Base-by-base conservation (phyloP, 2,113 vertebrate genomes). In the Ptilonorhynchus violaceus region DNA sequence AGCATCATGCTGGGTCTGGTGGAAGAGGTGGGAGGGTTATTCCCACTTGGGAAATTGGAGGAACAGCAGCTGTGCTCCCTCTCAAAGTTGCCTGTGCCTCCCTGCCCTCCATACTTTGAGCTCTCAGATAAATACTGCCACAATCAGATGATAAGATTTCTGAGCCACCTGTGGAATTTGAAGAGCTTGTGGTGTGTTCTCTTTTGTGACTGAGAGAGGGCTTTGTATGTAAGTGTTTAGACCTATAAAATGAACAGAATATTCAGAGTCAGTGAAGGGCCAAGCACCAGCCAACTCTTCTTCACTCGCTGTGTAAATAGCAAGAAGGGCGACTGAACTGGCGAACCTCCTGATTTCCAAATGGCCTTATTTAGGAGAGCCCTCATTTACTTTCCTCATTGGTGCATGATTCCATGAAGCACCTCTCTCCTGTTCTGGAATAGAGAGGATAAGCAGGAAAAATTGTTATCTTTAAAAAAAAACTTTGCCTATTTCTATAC, bases 21-120 rank as follows among this genome's bases (percentile, higher is more conserved):
- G 44, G 35, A 75, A 66, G 35, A 66, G 42, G 19, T 66, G 25
- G 35, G 35, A 49, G 24, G 18, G 30, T 50, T 50, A 15, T 75
- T 75, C 15, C 30, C 42, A n/a, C 24, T 35, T 49, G 50, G n/a
- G 52, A 49, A 68, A 27, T 4, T 12, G 37, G 22, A 60, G 33
- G 53, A 87, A 46, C 12, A 44, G 53, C 25, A 49, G 28, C 46
- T 25, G 7, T n/a, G 46, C 41, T 59, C 9, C 15, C 8, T 73
- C 10, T 62, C 18, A 17, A 30, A 64, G 33, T 35, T 60, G 41
- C 28, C 37, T 35, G 60, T 86, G 35, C 30, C 59, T 69, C 13
- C 8, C 11, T 3, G 2, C n/a, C 16, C 41, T 37, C 37, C 3
- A 1, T 59, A 2, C 30, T 47, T 6, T 8, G 35, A 60, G 37